Base-by-base conservation (phyloP, 2,888 invertebrate genomes). In the Pandemis corylana region DNA sequence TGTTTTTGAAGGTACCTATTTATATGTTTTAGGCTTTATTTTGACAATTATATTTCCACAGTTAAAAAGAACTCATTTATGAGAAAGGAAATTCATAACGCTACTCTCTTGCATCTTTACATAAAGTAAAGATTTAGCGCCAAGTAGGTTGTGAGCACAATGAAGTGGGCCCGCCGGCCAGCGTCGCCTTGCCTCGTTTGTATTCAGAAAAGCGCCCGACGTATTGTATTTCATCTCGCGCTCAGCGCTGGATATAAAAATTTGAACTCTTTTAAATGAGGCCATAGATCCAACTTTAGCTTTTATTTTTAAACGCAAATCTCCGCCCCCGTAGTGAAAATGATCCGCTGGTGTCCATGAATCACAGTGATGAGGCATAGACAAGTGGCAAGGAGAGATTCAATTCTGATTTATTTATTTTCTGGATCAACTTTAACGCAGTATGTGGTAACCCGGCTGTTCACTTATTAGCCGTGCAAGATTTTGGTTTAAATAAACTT, bases 81-180 rank as follows among this genome's bases (percentile, higher is more conserved):
- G 4, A 46, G 46, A 46, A 10, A 46, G 80, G 62, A 80, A 83
- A 81, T 36, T 36, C 28, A 80, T 75, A 75, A 76, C 71, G 76
- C 80, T 83, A 82, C 84, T 85, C 85, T 86, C 82, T 83, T 81
- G 74, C 78, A 81, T 81, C 82, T 89, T 88, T 85, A 81, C 86
- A 89, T 90, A 87, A 84, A 84, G 79, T 79, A 78, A 81, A 83
- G 81, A 80, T 80, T 80, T 73, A 78, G 80, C 86, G 89, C 91
- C 91, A 91, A 91, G 88, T 91, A 86, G 91, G 90, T 89, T 90
- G 85, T 79, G 81, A 82, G 82, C 77, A 85, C 84, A 87, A 87
- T 81, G 80, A 80, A 82, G 71, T 41, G 51, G 51, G 78, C 72
- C 76, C 78, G 75, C 80, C 85, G 83, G 83, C 84, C 81, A 79